Evolutionary conservation across 2,797 vertebrate species (phyloP).

Genomic region (Sebastes ruberrimus): DNA sequence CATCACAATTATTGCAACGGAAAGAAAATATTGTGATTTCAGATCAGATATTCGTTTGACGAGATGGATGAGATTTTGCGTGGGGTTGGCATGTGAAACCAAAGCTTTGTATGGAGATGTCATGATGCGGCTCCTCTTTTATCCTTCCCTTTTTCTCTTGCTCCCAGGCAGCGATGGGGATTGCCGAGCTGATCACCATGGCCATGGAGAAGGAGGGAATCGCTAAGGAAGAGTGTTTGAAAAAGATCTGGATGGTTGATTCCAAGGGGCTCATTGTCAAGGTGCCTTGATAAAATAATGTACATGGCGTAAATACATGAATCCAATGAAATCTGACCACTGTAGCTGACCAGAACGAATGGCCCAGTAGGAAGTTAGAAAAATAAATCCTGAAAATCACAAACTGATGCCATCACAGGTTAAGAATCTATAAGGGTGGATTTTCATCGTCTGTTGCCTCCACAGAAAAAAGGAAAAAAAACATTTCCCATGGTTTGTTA

Average conservation of each 20-base stretch:
- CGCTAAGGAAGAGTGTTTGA: slow-evolving; percentile 80
- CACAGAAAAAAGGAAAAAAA: neutral
- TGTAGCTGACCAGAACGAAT: neutral
- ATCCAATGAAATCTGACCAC: neutral
- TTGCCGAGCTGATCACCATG: slow-evolving; percentile 93
- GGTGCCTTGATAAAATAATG: slow-evolving; percentile 76
- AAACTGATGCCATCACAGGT: neutral
- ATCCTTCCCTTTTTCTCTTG: neutral
- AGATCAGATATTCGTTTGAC: neutral
- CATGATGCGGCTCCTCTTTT: neutral
- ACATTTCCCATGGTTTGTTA: neutral
- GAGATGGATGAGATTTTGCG: neutral
- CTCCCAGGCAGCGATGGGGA: slow-evolving; percentile 94
- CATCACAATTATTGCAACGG: neutral
- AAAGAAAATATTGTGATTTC: neutral
- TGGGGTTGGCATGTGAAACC: neutral
- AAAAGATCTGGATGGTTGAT: slow-evolving; percentile 98
- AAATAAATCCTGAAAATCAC: neutral
- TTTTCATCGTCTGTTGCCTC: neutral
- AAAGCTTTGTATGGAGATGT: neutral
- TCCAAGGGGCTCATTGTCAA: slow-evolving; percentile 97
- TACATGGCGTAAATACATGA: neutral
- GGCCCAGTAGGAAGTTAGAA: neutral
- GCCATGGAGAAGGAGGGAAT: slow-evolving; percentile 95
- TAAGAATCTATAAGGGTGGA: neutral